phyloP scores from a whole-genome alignment of 2,113 vertebrate genomes.

The Colinus virginianus region DNA sequence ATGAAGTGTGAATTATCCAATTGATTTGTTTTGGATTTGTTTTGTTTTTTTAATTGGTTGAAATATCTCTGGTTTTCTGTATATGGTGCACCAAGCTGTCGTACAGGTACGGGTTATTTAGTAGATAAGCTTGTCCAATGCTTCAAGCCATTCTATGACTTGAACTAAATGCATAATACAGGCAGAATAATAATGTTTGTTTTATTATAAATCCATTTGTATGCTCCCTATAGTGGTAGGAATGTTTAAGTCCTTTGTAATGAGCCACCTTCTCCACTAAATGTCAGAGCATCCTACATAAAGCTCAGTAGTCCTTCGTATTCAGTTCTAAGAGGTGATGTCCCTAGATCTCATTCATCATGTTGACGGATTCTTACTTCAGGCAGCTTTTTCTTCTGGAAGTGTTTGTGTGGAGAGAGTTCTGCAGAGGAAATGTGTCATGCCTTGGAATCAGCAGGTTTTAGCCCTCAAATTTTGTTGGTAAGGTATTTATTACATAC shows the following conservation, averaged over 20 bases:
- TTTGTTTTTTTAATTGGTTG: neutral
- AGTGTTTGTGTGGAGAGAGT: conserved; percentile 89
- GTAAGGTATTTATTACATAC: conserved; percentile 75
- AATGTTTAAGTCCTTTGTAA: neutral
- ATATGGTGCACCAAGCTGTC: neutral
- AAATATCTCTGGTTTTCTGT: neutral
- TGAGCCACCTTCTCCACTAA: neutral
- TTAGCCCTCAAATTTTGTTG: conserved; percentile 91
- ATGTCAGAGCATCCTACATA: neutral
- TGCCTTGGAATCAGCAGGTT: conserved; percentile 85
- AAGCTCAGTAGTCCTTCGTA: neutral
- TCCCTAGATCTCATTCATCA: neutral
- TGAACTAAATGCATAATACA: neutral
- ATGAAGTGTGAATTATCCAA: neutral
- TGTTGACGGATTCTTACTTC: conserved; percentile 3
- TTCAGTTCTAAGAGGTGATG: neutral
- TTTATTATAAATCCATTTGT: neutral
- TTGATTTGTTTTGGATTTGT: neutral
- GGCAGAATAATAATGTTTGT: neutral
- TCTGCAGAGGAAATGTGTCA: conserved; percentile 84
- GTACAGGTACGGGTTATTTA: neutral
- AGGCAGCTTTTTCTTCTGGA: conserved; percentile 97
- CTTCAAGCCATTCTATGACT: neutral
- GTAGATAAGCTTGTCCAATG: neutral
- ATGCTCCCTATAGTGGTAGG: neutral